Evolutionary conservation across 2,888 invertebrate genomes (phyloP), one percentile per base, ranked within the genome.

Genomic region (Cepaea hortensis): DNA sequence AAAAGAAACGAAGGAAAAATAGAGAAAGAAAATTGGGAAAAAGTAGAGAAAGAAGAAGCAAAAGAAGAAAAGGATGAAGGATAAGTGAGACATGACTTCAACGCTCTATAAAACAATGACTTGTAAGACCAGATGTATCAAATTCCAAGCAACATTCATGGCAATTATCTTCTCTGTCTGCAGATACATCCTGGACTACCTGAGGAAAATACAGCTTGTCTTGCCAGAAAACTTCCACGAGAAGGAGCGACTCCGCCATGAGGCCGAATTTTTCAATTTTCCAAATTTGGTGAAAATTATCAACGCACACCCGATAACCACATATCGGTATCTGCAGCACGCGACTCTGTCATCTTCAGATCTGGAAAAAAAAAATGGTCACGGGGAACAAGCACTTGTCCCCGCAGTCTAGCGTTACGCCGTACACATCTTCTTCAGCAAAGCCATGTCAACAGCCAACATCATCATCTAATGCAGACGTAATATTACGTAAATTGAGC

Each of bases 401-500:
- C 3, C 73, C 18, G 6, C 75, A 75, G 15, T 50, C 50, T 73
- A 55, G 65, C 20, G 7, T n/a, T 35, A 35, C 35, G 35, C 61
- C 87, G 90, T 55, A 11, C 55, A 48, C 35, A 4, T 72, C 75
- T 73, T 18, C 46, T 9, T 75, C 75, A n/a, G 50, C 35, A 7
- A 20, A 50, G 73, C 62, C 84, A 75, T 18, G 13, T 1, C 55
- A 20, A 48, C 48, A 15, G 20, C 35, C 61, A 18, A 7, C 81
- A 73, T 9, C 81, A 50, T 50, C 82, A n/a, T 48, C 70, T 7
- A 72, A 13, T 7, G 98, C 99, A 11, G 99, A 99, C 94, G 99
- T 99, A 85, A 99, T 99, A 95, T 99, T 99, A 95, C 96, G 99
- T 83, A 99, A 99, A 95, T 95, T 99, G 91, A 98, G 98, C 81